A percentile compares a stretch with the other conserved stretches of the same genome.
phyloP scores from a whole-genome alignment of 1,140 invertebrate species.

The Frieseomelitta varia region DNA sequence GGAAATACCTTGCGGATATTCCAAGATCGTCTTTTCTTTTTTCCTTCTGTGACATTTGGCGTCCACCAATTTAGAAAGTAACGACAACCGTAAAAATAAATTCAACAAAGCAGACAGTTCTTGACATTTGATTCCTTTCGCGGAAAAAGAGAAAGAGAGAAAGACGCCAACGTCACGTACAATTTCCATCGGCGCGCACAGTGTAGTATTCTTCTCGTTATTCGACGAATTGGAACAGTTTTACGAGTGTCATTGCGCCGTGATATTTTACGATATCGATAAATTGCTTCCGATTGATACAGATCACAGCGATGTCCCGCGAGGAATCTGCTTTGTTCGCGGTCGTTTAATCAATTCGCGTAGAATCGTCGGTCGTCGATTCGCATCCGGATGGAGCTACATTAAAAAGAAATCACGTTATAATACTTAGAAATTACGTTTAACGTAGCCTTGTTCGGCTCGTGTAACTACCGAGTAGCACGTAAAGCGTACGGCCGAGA shows the following conservation, averaged over 20 bases:
- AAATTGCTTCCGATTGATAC: not conserved
- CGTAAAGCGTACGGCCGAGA: constrained; percentile 21
- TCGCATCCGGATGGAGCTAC: not conserved
- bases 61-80: not conserved
- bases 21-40: not conserved
- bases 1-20: not conserved
- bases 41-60: not conserved
- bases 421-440: not conserved
- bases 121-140: not conserved
- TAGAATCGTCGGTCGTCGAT: not conserved
- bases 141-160: no score
- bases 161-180: not conserved
- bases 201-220: not conserved
- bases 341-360: not conserved
- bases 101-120: not conserved
- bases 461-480: constrained; percentile 23
- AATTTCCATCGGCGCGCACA: not conserved
- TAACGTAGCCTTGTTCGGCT: not conserved
- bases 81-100: not conserved
- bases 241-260: not conserved
- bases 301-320: not conserved
- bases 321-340: not conserved
- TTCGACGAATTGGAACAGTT: not conserved
- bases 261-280: not conserved
- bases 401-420: constrained; percentile 28